Evolutionary conservation across 2,797 vertebrate species (phyloP), one percentile per base, ranked within the genome.

Genomic region (Leptoclinus maculatus): DNA sequence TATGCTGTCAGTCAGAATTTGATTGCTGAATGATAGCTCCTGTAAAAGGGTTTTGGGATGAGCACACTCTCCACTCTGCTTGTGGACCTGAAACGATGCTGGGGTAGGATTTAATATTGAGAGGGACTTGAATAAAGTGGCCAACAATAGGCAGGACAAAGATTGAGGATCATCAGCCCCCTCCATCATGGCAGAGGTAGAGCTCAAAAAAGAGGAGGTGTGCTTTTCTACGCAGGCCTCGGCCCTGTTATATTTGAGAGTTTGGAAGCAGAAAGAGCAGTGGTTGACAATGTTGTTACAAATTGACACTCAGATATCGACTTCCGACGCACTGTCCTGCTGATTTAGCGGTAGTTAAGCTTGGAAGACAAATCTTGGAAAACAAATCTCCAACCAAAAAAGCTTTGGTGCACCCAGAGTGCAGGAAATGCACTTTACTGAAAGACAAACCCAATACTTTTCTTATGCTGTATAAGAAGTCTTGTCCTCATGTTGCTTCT

Each of bases 61-160:
- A 25, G 6, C 9, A 2, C 17, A 4, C 34, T 36, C 21, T 43
- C 36, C 7, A 16, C 39, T 49, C 38, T 77, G 5, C 29, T 38
- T 54, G 16, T 23, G 11, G 5, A 32, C 19, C 45, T 7, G 43
- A 70, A 66, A 65, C 19, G 0, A n/a, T 0, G 5, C 10, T 7
- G 16, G n/a, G 13, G 5, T 9, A 49, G 49, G 36, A 70, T 23
- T 54, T 16, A 41, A 27, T 13, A 60, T 41, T 51, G 17, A 69
- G 14, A 27, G 19, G 14, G 0, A 43, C 12, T 70, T 71, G 39
- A 76, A 23, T 76, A 66, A 80, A 60, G 36, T 45, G 14, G 57
- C 66, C 68, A 67, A 38, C 27, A 71, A 77, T 3, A 14, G n/a
- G 34, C 25, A 49, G 32, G 10, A 71, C 51, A 59, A 39, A 64